Evolutionary conservation across 2,113 vertebrate genomes (phyloP).

Genomic region (Salvelinus fontinalis): DNA sequence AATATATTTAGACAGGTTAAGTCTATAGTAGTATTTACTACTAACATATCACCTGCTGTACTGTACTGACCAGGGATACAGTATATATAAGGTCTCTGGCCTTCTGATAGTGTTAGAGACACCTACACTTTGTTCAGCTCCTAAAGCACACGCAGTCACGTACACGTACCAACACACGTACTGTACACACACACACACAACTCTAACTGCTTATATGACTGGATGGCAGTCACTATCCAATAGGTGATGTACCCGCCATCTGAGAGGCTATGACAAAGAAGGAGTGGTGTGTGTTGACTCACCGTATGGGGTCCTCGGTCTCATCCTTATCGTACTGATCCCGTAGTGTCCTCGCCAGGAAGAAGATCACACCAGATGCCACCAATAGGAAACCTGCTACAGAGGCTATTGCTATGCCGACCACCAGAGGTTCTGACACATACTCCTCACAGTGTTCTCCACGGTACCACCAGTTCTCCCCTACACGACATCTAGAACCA

Average conservation of each 20-base stretch:
- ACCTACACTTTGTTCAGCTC: too few species aligned
- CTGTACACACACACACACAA: too few species aligned
- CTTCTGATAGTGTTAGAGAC: too few species aligned
- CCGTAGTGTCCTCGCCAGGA: constrained; percentile 84
- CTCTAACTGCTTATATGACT: too few species aligned
- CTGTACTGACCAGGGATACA: too few species aligned
- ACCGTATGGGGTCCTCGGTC: constrained; percentile 82
- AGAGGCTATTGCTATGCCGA: constrained; percentile 86
- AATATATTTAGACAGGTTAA: neutral
- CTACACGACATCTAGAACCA: constrained; percentile 83
- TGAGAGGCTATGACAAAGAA: neutral
- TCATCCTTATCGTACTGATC: constrained; percentile 85
- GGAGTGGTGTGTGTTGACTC: constrained; percentile 34
- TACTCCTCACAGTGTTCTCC: constrained; percentile 95
- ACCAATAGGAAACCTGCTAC: constrained; percentile 88
- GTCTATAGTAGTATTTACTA: neutral
- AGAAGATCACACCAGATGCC: constrained; percentile 85
- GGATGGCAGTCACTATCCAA: too few species aligned
- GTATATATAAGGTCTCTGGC: too few species aligned
- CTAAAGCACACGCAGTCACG: too few species aligned
- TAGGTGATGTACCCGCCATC: too few species aligned
- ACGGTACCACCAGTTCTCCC: constrained; percentile 95
- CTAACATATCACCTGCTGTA: too few species aligned
- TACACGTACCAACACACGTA: too few species aligned
- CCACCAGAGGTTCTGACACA: constrained; percentile 89